Evolutionary conservation across 2,888 invertebrate species (phyloP), one percentile per base, ranked within the genome.

Genomic region (Ferdinandea cuprea): DNA sequence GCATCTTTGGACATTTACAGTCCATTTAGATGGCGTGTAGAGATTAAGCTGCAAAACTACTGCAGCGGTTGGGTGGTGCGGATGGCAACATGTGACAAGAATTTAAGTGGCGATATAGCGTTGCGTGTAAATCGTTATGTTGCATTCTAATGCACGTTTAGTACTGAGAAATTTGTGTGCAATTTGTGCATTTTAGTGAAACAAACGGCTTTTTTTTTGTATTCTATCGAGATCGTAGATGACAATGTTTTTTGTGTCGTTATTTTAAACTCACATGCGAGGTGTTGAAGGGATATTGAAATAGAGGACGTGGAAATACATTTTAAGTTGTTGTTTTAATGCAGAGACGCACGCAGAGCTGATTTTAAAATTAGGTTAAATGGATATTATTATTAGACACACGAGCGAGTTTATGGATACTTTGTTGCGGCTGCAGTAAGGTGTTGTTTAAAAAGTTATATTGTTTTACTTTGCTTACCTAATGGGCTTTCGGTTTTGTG

Each of bases 1-100:
- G 48, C 42, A 48, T 13, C 50, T 11, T 42, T 50, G 65, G 35
- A 59, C 52, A 71, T 81, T 71, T 77, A 7, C 59, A 81, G 71
- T 68, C 78, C 83, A 78, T 78, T 83, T 66, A 83, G 83, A 83
- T 83, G 77, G 78, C 84, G 73, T 79, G 78, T 65, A 32, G 15
- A 65, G 79, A 84, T 73, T 59, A 69, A 21, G 35, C 15, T 50
- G 40, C 35, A 40, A 72, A 68, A 68, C 35, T 50, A 21, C 8
- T n/a, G n/a, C 11, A 19, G 7, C 1, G 1, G 13, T n/a, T 7
- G 37, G 32, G 28, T n/a, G n/a, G n/a, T n/a, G n/a, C n/a, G 50
- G 66, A 28, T 25, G 32, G n/a, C 8, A 58, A 50, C 37, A 61
- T 63, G 69, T 76, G 76, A 66, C 52, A 81, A 76, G 54, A 71